phyloP scores from a whole-genome alignment of 2,888 invertebrate species.

The Drosophila pseudotakahashii region DNA sequence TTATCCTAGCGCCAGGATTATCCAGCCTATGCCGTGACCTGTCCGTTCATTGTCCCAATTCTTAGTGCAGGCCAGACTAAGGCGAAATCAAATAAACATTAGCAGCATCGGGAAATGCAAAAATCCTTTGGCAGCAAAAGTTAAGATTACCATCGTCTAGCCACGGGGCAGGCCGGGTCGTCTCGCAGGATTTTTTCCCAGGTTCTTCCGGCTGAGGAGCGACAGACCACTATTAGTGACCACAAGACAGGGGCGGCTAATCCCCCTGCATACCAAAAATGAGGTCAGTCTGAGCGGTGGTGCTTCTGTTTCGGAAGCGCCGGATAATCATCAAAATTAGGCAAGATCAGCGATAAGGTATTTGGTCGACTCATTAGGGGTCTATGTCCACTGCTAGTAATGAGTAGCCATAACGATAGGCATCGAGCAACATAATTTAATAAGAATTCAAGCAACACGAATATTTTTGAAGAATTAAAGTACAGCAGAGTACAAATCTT shows the following conservation, averaged over 20 bases:
- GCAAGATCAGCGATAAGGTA: constrained; percentile 56
- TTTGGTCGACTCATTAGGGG: constrained; percentile 55
- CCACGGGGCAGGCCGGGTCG: constrained; percentile 18
- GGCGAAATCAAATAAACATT: constrained; percentile 76
- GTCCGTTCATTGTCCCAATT: constrained; percentile 14
- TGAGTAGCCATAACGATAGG: constrained; percentile 30
- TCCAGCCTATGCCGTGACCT: constrained; percentile 6
- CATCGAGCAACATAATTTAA: constrained; percentile 49
- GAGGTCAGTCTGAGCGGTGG: constrained; percentile 61
- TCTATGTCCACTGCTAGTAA: too few relatives aligned
- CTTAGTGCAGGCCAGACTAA: constrained; percentile 53
- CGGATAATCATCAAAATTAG: constrained; percentile 73
- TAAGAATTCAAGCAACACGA: constrained; percentile 14
- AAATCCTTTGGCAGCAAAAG: constrained; percentile 70
- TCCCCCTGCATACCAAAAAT: constrained; percentile 58
- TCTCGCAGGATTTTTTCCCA: constrained; percentile 1
- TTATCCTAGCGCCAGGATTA: constrained; percentile 79
- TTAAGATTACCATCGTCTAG: constrained; percentile 75
- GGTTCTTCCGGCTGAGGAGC: neutral
- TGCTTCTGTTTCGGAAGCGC: constrained; percentile 64
- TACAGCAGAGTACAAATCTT: neutral
- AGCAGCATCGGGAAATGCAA: constrained; percentile 44
- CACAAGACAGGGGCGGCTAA: constrained; percentile 63
- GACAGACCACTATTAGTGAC: constrained; percentile 59
- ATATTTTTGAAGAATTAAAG: neutral